Base-by-base conservation (phyloP, 2,888 invertebrate species). In the Chydorus sphaericus region DNA sequence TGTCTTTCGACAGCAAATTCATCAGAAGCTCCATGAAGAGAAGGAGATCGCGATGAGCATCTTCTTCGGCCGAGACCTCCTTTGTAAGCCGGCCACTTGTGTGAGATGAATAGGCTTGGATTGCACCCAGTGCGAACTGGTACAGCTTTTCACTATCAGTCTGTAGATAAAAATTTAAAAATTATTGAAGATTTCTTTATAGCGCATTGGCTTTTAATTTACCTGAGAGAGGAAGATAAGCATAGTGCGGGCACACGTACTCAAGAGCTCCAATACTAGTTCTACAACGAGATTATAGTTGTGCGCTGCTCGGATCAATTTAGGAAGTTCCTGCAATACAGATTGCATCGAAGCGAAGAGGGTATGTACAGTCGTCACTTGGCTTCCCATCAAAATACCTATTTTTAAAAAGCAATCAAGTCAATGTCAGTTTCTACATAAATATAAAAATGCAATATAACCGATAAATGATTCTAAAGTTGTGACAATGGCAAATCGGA, bases 231-330 rank as follows among this genome's bases (percentile, higher is more conserved):
- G 69, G 62, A 79, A 82, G 62, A 81, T 80, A 55, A 86, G 69
- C 75, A 84, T 80, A 59, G 79, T 74, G 62, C 80, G 80, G 1
- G 84, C 81, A 63, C 80, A 80, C 65, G 83, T 82, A 37, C 80
- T 79, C 59, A 85, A 80, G 37, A 88, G 70, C 65, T 83, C 81
- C 58, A 86, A 70, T 44, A 86, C 79, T 14, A 85, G 75, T 64
- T 85, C 78, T 51, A 89, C 83, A 58, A 90, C 79, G 57, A 81
- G 78, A 56, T 83, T 82, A 68, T 86, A 86, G 69, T 85, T 85
- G 69, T 84, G 82, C 66, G 85, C 89, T 31, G 82, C 67, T 59
- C 76, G 81, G 57, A 89, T 68, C 49, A 88, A 73, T n/a, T 76
- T 77, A 2, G 84, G 79, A 60, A 83, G 70, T 66, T 82, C 81